These are phyloP conservation scores for Eurystomus glaucurus DNA, from an alignment of 2,797 vertebrate genomes.

Conservation along the genomic window DNA sequence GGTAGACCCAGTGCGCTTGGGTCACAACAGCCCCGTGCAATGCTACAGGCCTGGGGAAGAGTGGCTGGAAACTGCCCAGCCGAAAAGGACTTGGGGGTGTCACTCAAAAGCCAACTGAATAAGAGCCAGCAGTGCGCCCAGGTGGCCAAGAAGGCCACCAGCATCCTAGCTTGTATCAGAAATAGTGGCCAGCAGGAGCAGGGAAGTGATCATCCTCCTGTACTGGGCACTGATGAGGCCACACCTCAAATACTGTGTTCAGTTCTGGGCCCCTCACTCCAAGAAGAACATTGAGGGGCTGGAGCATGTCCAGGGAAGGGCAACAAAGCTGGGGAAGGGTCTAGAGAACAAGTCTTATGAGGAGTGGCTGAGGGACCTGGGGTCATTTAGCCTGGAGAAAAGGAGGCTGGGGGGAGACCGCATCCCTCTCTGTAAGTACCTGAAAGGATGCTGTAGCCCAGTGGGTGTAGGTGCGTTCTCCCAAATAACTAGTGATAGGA, in stretches of 20 bases:
- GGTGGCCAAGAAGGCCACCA: not conserved
- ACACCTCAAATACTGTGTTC: not conserved
- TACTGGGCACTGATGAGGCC: not conserved
- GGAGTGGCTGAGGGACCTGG: not conserved
- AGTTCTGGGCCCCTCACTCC: not conserved
- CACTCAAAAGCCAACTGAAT: not conserved
- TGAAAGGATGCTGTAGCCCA: not conserved
- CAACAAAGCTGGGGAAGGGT: not conserved
- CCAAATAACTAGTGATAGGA: not conserved
- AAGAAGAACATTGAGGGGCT: not conserved
- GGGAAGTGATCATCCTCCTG: not conserved
- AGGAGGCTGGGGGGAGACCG: not conserved
- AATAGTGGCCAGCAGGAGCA: not conserved
- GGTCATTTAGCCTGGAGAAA: not conserved
- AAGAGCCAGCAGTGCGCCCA: not conserved
- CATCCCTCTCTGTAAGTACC: not conserved
- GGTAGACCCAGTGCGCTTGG: not conserved
- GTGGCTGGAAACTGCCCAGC: not conserved
- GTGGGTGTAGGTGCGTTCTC: not conserved
- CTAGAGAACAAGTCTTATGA: not conserved
- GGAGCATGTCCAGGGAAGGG: not conserved
- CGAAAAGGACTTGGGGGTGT: not conserved
- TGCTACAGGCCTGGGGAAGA: not conserved
- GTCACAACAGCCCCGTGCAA: not conserved
- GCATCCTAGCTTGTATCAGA: not conserved